Conservation (phyloP, 2,888 invertebrate species). For the Harpalus rufipes region DNA sequence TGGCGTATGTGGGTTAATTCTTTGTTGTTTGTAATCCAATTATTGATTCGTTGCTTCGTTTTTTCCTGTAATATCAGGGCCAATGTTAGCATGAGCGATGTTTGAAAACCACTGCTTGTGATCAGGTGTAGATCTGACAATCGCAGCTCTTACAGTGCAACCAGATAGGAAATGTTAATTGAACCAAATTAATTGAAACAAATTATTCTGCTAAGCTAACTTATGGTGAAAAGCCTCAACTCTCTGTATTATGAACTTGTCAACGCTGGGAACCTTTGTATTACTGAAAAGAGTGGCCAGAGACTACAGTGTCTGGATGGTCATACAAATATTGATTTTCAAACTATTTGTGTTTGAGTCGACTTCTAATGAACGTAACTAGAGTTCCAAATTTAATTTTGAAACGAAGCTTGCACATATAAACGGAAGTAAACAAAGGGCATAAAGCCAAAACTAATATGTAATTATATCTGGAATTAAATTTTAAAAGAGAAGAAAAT, state of each 20-base stretch:
- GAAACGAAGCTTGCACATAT: background rate
- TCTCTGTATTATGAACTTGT: slow-evolving; percentile 45
- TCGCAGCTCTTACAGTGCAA: slow-evolving; percentile 9
- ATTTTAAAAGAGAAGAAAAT: background rate
- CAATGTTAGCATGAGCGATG: background rate
- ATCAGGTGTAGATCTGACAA: slow-evolving; percentile 20
- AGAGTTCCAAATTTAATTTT: background rate
- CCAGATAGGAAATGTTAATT: slow-evolving; percentile 61
- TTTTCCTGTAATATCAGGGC: slow-evolving; percentile 9
- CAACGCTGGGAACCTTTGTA: slow-evolving; percentile 5
- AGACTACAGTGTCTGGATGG: background rate
- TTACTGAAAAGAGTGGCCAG: background rate
- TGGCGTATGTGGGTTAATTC: slow-evolving; percentile 45
- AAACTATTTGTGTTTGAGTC: background rate
- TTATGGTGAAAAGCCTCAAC: slow-evolving; percentile 19
- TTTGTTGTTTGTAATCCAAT: slow-evolving; percentile 48
- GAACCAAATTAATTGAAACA: slow-evolving; percentile 62
- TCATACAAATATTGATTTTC: background rate
- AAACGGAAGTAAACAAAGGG: no score
- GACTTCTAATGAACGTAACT: background rate
- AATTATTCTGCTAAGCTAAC: slow-evolving; percentile 42
- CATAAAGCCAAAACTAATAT: background rate
- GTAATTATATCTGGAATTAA: background rate
- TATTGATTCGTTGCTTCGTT: background rate
- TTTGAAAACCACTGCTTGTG: background rate